Base-by-base conservation (phyloP, 2,888 invertebrate species). In the Acleris cristana region DNA sequence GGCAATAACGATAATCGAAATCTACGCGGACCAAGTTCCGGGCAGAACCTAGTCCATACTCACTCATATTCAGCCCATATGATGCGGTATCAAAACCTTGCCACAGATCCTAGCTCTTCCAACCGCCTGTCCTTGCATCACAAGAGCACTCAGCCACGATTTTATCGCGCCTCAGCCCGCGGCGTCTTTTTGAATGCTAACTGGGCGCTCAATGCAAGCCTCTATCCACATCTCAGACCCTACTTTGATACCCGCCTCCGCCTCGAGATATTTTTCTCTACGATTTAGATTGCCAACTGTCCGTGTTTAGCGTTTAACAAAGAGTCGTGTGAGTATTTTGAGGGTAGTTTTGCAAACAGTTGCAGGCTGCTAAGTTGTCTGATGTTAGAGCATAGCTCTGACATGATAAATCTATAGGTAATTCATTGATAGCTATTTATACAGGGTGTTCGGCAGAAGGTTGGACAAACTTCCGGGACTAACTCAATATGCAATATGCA, bases 141-240 rank as follows among this genome's bases (percentile, higher is more conserved):
- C 49, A 56, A 52, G 78, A 63, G 69, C 74, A 74, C 70, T 75
- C 78, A 74, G 81, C 80, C 76, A 79, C 80, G 90, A 91, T 91
- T 86, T 84, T 91, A 91, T 92, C 92, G 82, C 86, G 79, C 80
- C 83, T 78, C 65, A 77, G 87, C 91, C 88, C 79, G 87, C 87
- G 90, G 90, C 90, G 84, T 87, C 90, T 90, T 88, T 90, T 86
- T 90, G 89, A 89, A 92, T 90, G 90, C 89, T 90, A 90, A 91
- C 90, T 87, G 88, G 82, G 76, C 83, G 81, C 85, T 87, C 85
- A 85, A 84, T 83, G 81, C 84, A 82, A 83, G 79, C 80, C 78
- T 79, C 79, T 85, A 87, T 88, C 88, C 80, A 75, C 87, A 88
- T 87, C 88, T 85, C 78, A 83, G 84, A 81, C 78, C 80, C 82